Evolutionary conservation across 1,140 invertebrate species (phyloP).

Genomic region (Diabrotica undecimpunctata): DNA sequence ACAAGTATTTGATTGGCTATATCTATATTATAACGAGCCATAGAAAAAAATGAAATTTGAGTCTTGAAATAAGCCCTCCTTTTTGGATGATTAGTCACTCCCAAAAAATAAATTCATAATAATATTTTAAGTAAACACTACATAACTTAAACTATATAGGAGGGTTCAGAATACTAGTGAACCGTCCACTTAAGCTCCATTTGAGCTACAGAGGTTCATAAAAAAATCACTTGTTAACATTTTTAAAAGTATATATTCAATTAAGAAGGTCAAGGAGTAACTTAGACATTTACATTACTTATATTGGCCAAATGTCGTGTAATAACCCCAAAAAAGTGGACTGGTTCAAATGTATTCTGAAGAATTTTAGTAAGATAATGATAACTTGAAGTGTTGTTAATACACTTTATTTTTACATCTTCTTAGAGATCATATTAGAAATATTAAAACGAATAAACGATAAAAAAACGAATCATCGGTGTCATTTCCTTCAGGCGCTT

Average conservation of each 20-base stretch:
- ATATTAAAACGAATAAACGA: not conserved
- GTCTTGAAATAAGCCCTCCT: too few relatives aligned
- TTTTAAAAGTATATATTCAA: conserved; percentile 15
- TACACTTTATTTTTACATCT: conserved; percentile 11
- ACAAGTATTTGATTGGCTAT: too few relatives aligned
- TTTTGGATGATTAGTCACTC: too few relatives aligned
- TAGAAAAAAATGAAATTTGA: too few relatives aligned
- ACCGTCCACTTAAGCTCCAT: conserved; percentile 10
- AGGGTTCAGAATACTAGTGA: conserved; percentile 7
- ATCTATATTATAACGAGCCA: too few relatives aligned
- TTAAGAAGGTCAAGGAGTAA: too few relatives aligned
- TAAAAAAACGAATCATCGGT: conserved; percentile 7
- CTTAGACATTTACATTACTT: conserved; percentile 6
- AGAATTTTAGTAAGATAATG: conserved; percentile 10
- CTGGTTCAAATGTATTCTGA: conserved; percentile 12
- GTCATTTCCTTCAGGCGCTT: conserved; percentile 8
- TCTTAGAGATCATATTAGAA: conserved; percentile 8
- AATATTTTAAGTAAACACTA: too few relatives aligned
- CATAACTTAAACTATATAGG: too few relatives aligned
- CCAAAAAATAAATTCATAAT: too few relatives aligned
- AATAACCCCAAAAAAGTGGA: conserved; percentile 8
- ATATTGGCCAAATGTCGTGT: conserved; percentile 8
- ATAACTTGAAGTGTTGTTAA: conserved; percentile 4
- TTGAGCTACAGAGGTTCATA: conserved; percentile 15
- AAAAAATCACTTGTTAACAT: conserved; percentile 12